Percentiles rank a stretch among this genome's conserved stretches.
These are phyloP conservation scores for Antennarius maculatus DNA, from an alignment of 2,797 vertebrate genomes.

Conservation along the genomic window DNA sequence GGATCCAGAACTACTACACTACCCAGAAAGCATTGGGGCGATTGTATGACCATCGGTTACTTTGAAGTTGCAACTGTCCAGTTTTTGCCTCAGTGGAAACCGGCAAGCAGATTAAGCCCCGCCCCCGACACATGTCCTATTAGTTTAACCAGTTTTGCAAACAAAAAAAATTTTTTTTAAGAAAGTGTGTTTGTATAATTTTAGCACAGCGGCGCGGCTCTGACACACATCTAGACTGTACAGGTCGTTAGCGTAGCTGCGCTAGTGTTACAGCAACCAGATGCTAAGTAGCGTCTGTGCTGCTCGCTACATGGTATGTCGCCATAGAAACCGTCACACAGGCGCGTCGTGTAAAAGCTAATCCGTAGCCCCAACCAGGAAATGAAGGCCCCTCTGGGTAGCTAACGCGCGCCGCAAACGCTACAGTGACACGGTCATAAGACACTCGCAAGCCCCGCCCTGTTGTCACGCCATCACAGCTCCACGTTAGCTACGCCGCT, in stretches of 20 bases:
- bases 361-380: slow-evolving; percentile 66
- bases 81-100: slow-evolving; percentile 55
- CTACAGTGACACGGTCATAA: slow-evolving; percentile 81
- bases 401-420: slow-evolving; percentile 67
- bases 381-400: slow-evolving; percentile 74
- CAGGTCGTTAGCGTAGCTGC: slow-evolving; percentile 65
- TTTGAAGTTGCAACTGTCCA: slow-evolving; percentile 19
- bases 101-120: slow-evolving; percentile 36
- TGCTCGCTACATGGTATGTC: slow-evolving; percentile 69
- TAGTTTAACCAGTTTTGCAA: slow-evolving; percentile 42
- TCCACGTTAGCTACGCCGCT: slow-evolving; percentile 60
- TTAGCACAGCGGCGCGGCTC: slow-evolving; percentile 65
- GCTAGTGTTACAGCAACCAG: slow-evolving; percentile 54
- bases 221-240: slow-evolving; percentile 36
- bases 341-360: slow-evolving; percentile 65
- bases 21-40: too few relatives aligned
- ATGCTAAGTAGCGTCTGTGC: slow-evolving; percentile 64
- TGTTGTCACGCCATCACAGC: slow-evolving; percentile 45
- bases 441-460: slow-evolving; percentile 63
- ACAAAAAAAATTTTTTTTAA: slow-evolving; percentile 30
- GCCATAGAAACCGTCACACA: slow-evolving; percentile 30
- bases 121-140: slow-evolving; percentile 27
- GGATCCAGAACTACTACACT: too few relatives aligned
- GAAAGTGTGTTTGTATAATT: slow-evolving; percentile 50
- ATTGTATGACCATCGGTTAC: too few relatives aligned